Percentiles rank a stretch among this genome's conserved stretches.
phyloP scores from a whole-genome alignment of 2,113 vertebrate species.

The Chlorocebus sabaeus region DNA sequence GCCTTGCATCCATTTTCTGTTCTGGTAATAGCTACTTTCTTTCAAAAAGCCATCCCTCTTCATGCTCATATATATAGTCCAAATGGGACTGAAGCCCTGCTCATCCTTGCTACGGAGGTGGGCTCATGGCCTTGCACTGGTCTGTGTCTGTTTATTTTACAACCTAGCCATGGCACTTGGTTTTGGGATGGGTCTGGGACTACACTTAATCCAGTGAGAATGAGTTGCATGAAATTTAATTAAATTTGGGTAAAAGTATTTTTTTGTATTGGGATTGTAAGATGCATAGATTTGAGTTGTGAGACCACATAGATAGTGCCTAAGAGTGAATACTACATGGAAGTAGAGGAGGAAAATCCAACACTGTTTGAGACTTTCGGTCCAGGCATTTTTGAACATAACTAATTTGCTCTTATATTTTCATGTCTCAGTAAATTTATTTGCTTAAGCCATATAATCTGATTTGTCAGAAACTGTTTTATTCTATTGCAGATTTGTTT shows the following conservation, averaged over 20 bases:
- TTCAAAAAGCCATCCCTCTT: not conserved
- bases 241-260: not conserved
- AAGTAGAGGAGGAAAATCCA: not conserved
- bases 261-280: not conserved
- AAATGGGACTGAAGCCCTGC: not conserved
- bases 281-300: not conserved
- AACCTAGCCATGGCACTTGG: not conserved
- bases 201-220: not conserved
- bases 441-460: constrained; percentile 4
- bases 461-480: not conserved
- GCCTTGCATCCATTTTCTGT: not conserved
- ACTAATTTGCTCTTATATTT: not conserved
- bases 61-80: not conserved
- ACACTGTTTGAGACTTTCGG: not conserved
- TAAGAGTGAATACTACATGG: not conserved
- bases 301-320: accelerated
- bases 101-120: not conserved
- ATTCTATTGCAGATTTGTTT: not conserved
- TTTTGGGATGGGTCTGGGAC: not conserved
- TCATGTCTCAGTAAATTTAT: not conserved
- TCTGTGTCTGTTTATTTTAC: not conserved
- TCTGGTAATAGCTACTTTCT: not conserved
- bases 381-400: not conserved
- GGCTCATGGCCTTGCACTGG: accelerated
- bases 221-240: not conserved